Percentiles rank a stretch among this genome's conserved stretches.
Evolutionary conservation across 2,888 invertebrate genomes (phyloP).

Genomic region (Adelphocoris suturalis): DNA sequence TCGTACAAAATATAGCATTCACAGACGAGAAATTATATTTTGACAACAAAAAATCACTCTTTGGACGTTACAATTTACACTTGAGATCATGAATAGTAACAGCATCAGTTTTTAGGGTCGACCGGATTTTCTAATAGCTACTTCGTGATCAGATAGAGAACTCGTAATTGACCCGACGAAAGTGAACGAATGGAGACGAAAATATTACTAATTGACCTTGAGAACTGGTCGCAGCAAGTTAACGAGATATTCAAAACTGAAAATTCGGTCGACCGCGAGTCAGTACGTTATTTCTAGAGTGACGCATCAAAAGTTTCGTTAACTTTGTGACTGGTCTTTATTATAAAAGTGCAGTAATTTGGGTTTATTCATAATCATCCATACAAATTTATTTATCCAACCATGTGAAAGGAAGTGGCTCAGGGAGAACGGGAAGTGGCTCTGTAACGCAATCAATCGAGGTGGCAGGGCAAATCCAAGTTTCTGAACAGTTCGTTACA

Average conservation of each 20-base stretch:
- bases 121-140: not conserved
- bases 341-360: not conserved
- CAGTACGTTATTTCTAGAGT: slow-evolving; percentile 7
- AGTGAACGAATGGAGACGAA: not conserved
- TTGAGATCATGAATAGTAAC: slow-evolving; percentile 58
- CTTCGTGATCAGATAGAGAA: not conserved
- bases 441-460: too few species aligned
- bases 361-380: not conserved
- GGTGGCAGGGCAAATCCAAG: too few species aligned
- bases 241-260: not conserved
- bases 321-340: not conserved
- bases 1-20: slow-evolving; percentile 31
- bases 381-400: not conserved
- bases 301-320: not conserved
- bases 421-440: not conserved
- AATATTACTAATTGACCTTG: not conserved
- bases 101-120: slow-evolving; percentile 13
- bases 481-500: too few species aligned
- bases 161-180: not conserved
- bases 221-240: not conserved
- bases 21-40: slow-evolving; percentile 1
- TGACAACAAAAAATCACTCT: slow-evolving; percentile 21
- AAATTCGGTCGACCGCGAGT: slow-evolving; percentile 4
- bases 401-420: slow-evolving; percentile 18
- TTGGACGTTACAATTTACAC: slow-evolving; percentile 66